Percentiles rank a stretch among this genome's conserved stretches.
These are phyloP conservation scores for Archaeoteleia sp. DNA, from an alignment of 2,888 invertebrate genomes.

Conservation along the genomic window DNA sequence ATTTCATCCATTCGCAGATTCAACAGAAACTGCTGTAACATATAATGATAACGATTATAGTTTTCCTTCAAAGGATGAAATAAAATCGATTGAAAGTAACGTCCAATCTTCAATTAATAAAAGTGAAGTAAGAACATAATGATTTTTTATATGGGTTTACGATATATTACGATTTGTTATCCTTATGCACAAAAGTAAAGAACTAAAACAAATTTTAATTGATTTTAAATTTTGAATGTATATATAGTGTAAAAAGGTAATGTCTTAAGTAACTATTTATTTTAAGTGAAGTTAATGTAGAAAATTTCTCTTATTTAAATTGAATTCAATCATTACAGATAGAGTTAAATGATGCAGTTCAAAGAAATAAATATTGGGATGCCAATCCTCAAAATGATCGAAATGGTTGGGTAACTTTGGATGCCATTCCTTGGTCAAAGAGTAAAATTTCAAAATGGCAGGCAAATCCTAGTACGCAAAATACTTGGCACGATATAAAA, in stretches of 20 bases:
- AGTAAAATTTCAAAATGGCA: conserved; percentile 89
- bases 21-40: conserved; percentile 20
- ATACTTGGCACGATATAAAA: conserved; percentile 70
- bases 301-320: neutral
- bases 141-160: neutral
- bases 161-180: too few relatives aligned
- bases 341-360: conserved; percentile 66
- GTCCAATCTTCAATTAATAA: conserved; percentile 15
- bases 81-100: conserved; percentile 26
- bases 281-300: neutral
- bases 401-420: conserved; percentile 86
- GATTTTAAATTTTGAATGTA: too few relatives aligned
- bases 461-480: conserved; percentile 76
- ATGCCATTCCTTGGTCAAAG: conserved; percentile 86
- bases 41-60: conserved; percentile 15
- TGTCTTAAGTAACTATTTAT: conserved; percentile 7
- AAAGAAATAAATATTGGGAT: conserved; percentile 69
- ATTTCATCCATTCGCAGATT: conserved; percentile 54
- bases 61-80: conserved; percentile 14
- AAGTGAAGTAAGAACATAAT: conserved; percentile 24
- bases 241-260: too few relatives aligned
- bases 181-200: too few relatives aligned
- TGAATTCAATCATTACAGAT: conserved; percentile 8
- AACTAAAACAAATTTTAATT: too few relatives aligned
- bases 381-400: conserved; percentile 78